Conservation (phyloP, 2,113 vertebrate species). For the Podarcis cretensis region DNA sequence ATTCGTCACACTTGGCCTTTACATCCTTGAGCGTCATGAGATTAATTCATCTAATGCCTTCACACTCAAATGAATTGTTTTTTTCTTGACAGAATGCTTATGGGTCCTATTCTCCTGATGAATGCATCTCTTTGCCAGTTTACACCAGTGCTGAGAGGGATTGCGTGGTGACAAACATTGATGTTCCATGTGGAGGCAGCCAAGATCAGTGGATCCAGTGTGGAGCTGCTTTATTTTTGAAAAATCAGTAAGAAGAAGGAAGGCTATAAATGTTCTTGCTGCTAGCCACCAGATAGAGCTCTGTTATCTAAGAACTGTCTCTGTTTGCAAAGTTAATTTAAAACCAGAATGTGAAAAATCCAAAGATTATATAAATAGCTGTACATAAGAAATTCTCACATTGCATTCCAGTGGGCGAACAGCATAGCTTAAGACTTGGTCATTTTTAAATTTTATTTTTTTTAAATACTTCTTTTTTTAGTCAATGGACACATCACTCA, state of each 20-base stretch:
- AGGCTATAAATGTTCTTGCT: neutral
- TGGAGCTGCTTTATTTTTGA: slow-evolving; percentile 93
- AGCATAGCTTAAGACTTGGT: neutral
- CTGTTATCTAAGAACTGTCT: neutral
- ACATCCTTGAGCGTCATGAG: neutral
- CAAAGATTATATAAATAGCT: neutral
- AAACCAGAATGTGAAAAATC: slow-evolving; percentile 20
- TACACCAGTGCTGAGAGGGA: slow-evolving; percentile 89
- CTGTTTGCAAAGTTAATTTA: slow-evolving; percentile 29
- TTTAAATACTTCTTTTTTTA: neutral
- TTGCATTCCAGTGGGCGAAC: slow-evolving; percentile 10
- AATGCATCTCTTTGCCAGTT: slow-evolving; percentile 90
- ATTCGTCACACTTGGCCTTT: neutral
- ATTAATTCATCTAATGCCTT: neutral
- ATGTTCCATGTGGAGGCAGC: slow-evolving; percentile 87
- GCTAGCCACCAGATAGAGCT: neutral
- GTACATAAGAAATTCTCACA: neutral
- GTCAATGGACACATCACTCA: neutral
- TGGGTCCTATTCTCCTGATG: slow-evolving; percentile 82
- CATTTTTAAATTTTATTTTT: neutral
- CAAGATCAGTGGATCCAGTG: slow-evolving; percentile 93
- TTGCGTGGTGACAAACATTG: slow-evolving; percentile 88
- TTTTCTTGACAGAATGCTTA: slow-evolving; percentile 75
- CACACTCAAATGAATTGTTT: slow-evolving; percentile 3
- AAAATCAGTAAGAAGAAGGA: slow-evolving; percentile 79